Conservation (phyloP, 1,140 invertebrate genomes). For the Trichoplusia ni region DNA sequence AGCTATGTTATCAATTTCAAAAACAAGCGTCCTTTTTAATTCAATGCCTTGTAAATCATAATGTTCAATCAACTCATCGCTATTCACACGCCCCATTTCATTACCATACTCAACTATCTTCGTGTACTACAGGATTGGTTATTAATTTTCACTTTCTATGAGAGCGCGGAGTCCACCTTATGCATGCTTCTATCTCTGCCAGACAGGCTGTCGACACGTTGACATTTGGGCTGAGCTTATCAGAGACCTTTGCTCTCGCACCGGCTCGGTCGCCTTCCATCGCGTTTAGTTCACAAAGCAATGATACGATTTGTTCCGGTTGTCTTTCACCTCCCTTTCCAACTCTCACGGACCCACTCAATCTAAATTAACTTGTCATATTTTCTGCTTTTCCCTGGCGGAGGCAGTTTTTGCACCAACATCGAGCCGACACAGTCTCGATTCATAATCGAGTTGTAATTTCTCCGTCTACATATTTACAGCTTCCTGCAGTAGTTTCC, state of each 20-base stretch:
- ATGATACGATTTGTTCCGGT: constrained; percentile 63
- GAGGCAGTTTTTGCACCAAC: constrained; percentile 42
- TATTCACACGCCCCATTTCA: constrained; percentile 22
- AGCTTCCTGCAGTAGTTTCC: constrained; percentile 40
- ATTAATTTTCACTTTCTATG: constrained; percentile 60
- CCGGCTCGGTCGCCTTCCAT: constrained; percentile 46
- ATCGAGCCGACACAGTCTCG: constrained; percentile 37
- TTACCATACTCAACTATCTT: constrained; percentile 17
- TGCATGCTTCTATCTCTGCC: constrained; percentile 15
- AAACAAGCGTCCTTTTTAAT: not conserved
- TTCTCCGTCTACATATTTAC: constrained; percentile 46
- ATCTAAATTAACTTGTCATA: constrained; percentile 69
- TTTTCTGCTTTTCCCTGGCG: constrained; percentile 60
- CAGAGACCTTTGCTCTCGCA: constrained; percentile 50
- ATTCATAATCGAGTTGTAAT: constrained; percentile 56
- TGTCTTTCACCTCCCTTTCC: constrained; percentile 62
- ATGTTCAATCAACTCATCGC: constrained; percentile 16
- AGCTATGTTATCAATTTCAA: not conserved
- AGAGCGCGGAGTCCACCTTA: constrained; percentile 42
- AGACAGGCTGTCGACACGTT: constrained; percentile 12
- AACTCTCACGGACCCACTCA: constrained; percentile 57
- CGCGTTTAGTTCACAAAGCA: constrained; percentile 51
- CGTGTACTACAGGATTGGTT: constrained; percentile 21
- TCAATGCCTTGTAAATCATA: not conserved
- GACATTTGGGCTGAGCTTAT: constrained; percentile 32